Evolutionary conservation across 2,888 invertebrate species (phyloP).

Genomic region (Tanaodytes sp.): DNA sequence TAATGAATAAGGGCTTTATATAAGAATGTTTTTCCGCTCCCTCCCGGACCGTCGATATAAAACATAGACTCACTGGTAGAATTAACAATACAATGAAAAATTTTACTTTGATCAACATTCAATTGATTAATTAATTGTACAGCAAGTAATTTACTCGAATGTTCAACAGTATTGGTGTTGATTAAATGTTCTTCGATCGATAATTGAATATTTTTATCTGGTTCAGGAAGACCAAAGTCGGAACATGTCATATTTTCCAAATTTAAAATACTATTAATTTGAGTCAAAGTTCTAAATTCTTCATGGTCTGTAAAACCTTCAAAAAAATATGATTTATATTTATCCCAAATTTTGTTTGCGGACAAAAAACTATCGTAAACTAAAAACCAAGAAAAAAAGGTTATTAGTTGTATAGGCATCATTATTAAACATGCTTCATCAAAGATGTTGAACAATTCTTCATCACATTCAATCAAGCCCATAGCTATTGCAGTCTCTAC

Average conservation of each 20-base stretch:
- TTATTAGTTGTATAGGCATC: constrained; percentile 15
- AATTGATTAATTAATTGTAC: background rate
- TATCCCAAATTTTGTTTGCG: constrained; percentile 1
- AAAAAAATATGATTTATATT: constrained; percentile 22
- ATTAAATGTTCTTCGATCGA: background rate
- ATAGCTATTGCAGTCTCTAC: constrained; percentile 27
- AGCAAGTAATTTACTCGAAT: too few species aligned
- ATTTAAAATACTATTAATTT: constrained; percentile 11
- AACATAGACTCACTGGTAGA: constrained; percentile 2
- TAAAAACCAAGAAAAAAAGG: constrained; percentile 16
- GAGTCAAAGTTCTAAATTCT: background rate
- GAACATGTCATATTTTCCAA: constrained; percentile 17
- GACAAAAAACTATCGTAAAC: constrained; percentile 9
- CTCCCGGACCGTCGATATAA: constrained; percentile 20
- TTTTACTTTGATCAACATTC: constrained; percentile 1
- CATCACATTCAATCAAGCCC: constrained; percentile 19
- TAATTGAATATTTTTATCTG: background rate
- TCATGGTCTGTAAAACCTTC: constrained; percentile 14
- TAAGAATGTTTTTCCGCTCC: constrained; percentile 21
- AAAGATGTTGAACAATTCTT: constrained; percentile 11
- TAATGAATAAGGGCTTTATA: constrained; percentile 23
- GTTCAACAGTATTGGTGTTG: too few species aligned
- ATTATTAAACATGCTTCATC: constrained; percentile 14
- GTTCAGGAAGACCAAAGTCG: constrained; percentile 19
- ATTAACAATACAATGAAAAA: constrained; percentile 6